Evolutionary conservation across 1,140 invertebrate species (phyloP), one percentile per base, ranked within the genome.

Genomic region (Centruroides vittatus): DNA sequence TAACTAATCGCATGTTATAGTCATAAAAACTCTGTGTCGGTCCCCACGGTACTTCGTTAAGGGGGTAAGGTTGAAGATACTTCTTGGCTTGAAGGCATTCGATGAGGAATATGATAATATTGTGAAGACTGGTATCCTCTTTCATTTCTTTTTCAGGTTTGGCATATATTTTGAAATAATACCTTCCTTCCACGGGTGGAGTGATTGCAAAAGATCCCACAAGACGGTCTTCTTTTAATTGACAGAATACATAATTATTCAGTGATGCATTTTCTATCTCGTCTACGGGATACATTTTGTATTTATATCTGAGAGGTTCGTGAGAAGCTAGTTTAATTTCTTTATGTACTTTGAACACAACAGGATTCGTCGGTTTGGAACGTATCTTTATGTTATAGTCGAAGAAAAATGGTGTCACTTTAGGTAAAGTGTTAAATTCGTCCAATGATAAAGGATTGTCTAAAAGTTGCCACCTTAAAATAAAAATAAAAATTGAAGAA

Each of bases 381-480:
- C 69, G 57, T 13, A 70, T 67, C 57, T 64, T 70, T 41, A 75
- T 65, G 41, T 69, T 66, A 50, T 67, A 74, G 36, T 68, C 65
- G 52, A 73, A 75, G 61, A 75, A 75, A 55, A 69, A 63, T 47
- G 73, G 68, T 13, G 70, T 70, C 13, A 75, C 70, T 64, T 72
- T 71, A 3, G 78, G 78, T 47, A 78, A 68, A 57, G 70, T 68
- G 46, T 79, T 77, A 66, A 80, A 80, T 52, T 78, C 73, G 4
- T 76, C 72, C 55, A 80, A 66, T 9, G 72, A 73, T 23, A 80
- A 70, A 4, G 76, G 74, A 60, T 70, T 71, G 61, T 76, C 73
- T 59, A 80, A 66, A 9, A 80, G 72, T 71, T 80, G 79, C 79
- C 79, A 80, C 62, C 74, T 76, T 47, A 66, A 35, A 54, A 53